Conservation (phyloP, 2,113 vertebrate genomes). For the Elephantulus edwardii region DNA sequence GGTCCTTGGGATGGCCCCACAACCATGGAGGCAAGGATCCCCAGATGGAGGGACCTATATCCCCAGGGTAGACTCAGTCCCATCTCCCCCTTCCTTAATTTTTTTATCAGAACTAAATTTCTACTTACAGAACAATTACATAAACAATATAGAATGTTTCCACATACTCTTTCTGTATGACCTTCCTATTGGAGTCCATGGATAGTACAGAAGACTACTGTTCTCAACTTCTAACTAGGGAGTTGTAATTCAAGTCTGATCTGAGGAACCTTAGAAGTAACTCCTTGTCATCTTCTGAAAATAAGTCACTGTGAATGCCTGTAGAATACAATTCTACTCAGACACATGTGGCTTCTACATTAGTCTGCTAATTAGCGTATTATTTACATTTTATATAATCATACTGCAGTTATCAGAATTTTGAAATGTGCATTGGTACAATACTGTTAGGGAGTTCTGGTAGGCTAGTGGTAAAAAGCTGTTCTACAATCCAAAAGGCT, state of each 20-base stretch:
- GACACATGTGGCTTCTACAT: too few species aligned
- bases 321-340: background rate
- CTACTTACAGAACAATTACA: background rate
- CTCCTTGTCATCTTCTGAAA: background rate
- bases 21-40: too few species aligned
- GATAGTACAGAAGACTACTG: background rate
- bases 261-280: background rate
- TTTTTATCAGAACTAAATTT: constrained; percentile 14
- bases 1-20: too few species aligned
- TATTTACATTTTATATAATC: background rate
- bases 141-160: background rate
- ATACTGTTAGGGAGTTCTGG: too few species aligned
- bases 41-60: too few species aligned
- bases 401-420: background rate
- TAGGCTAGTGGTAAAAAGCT: too few species aligned
- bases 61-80: too few species aligned
- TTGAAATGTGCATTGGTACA: background rate
- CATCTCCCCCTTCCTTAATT: too few species aligned
- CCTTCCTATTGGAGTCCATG: background rate
- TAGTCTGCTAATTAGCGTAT: background rate
- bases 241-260: background rate
- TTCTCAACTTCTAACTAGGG: background rate
- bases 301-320: background rate
- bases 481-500: too few species aligned
- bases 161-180: background rate